Evolutionary conservation across 2,888 invertebrate species (phyloP), one percentile per base, ranked within the genome.

Genomic region (Scaptomyza polygonia): DNA sequence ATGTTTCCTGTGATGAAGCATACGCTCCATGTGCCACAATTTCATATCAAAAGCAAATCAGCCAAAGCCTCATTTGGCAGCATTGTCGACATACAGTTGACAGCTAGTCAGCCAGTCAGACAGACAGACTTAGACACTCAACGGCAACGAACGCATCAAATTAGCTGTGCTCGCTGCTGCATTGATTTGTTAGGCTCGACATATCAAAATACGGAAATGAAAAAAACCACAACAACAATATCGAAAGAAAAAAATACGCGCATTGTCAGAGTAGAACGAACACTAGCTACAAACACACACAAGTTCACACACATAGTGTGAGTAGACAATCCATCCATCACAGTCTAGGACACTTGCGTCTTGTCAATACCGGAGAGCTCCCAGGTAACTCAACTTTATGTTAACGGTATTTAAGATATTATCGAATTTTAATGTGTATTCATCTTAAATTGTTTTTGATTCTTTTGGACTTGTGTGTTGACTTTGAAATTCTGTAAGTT

Each of bases 11-110:
- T 36, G 25, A 21, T 36, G 42, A 25, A 36, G 36, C 25, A 12
- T 49, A 25, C 25, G 14, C 12, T 32, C 18, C 12, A 49, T 49
- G 32, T 61, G 40, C 44, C 27, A 18, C 47, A 25, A 49, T 57
- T 47, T 34, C 6, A 55, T 68, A 72, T 72, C 64, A 64, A 81
- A 84, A 70, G 61, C 71, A 79, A 84, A 69, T 81, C 82, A 71
- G 67, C 72, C 73, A 78, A 72, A 69, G 58, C 45, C 49, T 51
- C 36, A 55, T 49, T 64, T 64, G 48, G 40, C 64, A 64, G 8
- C 44, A 21, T 16, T 63, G 52, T 57, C 67, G 62, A 59, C 49
- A 47, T 54, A 49, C 45, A 34, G 39, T 59, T 59, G 76, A 65
- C 77, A 74, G 57, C 25, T 64, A 14, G 36, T 16, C 39, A 39